Base-by-base conservation (phyloP, 2,797 vertebrate genomes). In the Sebastes cheni region DNA sequence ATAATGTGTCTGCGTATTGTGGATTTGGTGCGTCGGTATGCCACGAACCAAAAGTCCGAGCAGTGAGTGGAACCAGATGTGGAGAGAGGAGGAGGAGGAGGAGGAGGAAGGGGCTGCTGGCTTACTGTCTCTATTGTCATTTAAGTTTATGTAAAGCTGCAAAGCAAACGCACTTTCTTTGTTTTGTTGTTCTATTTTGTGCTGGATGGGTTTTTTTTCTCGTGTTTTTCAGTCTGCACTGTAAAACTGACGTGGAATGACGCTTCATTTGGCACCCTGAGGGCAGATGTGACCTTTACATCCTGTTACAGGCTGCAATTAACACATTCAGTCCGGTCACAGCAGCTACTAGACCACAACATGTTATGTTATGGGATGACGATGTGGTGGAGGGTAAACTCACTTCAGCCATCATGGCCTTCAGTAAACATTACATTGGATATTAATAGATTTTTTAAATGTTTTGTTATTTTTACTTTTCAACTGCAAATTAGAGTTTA, bases 41-140 rank as follows among this genome's bases (percentile, higher is more conserved):
- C 95, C 94, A 94, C 94, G 95, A 95, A 92, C 93, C 91, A 95
- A 91, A 91, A 93, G 93, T 94, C 94, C 93, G 90, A 94, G 93
- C 77, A 76, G 86, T 95, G 95, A 96, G 95, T 96, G 93, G 93
- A 96, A 95, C 91, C 96, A 96, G 96, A 96, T 96, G 96, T 96
- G 85, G 76, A 85, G 82, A 73, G 65, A 81, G 72, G 83, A 25
- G n/a, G 36, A 68, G 78, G 86, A 83, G 89, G 29, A 20, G 9
- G 67, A 62, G 76, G 77, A 65, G 85, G 88, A 67, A 54, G 90
- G 88, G 89, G 88, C 67, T 89, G 87, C 82, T 87, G 85, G 64
- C 67, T 83, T 73, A 68, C 20, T 70, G 73, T 80, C 80, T 85
- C 68, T 83, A 6, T 60, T 80, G 55, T 78, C 23, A 79, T 67